Evolutionary conservation across 2,888 invertebrate genomes (phyloP), one percentile per base, ranked within the genome.

Genomic region (Podotricha telesiphe): DNA sequence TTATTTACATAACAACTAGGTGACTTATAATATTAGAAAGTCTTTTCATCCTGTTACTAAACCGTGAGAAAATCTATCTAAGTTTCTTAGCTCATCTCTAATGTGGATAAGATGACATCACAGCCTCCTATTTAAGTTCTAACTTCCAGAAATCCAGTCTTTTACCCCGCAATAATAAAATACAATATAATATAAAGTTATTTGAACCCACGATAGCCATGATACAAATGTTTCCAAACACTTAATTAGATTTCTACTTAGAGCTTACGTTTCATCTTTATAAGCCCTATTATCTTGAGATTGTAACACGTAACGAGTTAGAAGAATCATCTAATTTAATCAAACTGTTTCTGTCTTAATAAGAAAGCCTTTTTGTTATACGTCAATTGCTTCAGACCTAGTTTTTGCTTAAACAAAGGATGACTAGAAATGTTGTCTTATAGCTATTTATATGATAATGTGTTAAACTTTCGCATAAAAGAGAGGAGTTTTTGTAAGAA

Each of bases 281-380:
- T 45, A 59, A 28, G n/a, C 45, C n/a, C 42, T 59, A 50, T 62
- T 62, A 62, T 48, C 48, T 62, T 17, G 59, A 62, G 62, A 48
- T 62, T 48, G 62, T 48, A 48, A 62, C 62, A 50, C 62, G 50
- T 62, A 62, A 62, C 48, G 62, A 62, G 50, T 50, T 62, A 62
- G 62, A 62, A 62, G 48, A 59, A 59, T 59, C 48, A 48, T 47
- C 62, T 47, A 62, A 48, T 48, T 62, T 62, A 62, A 48, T 45
- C 45, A 59, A 45, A 59, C 47, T 17, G 48, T 62, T 48, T 48
- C 34, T 37, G 19, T 47, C 62, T 61, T 62, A 62, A 48, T 62
- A 62, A 37, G 37, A 48, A 62, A 62, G 47, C 62, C 62, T 62
- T 62, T 62, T 50, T 37, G 48, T 48, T 62, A 37, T 34, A 48